Evolutionary conservation across 2,888 invertebrate species (phyloP).

Genomic region (Physocephala rufipes): DNA sequence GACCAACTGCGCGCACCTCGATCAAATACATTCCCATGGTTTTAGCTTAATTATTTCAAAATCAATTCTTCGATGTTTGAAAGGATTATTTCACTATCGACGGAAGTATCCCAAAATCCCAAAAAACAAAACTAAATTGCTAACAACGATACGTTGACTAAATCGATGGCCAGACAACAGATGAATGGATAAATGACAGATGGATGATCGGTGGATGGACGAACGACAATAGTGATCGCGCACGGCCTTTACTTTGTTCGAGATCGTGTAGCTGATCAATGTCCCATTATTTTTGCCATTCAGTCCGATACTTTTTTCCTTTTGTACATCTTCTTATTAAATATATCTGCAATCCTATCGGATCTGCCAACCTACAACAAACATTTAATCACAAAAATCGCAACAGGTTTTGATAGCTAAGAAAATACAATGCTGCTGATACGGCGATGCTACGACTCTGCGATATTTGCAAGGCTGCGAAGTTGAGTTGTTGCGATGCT

Average conservation of each 20-base stretch:
- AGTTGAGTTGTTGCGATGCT: too few species aligned
- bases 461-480: too few species aligned
- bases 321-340: too few species aligned
- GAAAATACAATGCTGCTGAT: background rate
- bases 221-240: background rate
- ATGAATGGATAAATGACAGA: background rate
- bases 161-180: too few species aligned
- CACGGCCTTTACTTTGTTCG: too few species aligned
- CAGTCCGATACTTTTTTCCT: too few species aligned
- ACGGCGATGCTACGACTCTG: background rate
- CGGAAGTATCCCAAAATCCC: background rate
- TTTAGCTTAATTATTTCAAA: background rate
- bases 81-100: background rate
- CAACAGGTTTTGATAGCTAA: slow-evolving; percentile 27
- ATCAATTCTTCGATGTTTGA: slow-evolving; percentile 1
- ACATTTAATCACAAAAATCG: background rate
- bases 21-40: slow-evolving; percentile 10
- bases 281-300: too few species aligned
- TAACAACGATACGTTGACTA: too few species aligned
- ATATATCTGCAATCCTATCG: too few species aligned
- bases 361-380: background rate
- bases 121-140: background rate
- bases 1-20: slow-evolving; percentile 12
- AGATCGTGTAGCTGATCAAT: too few species aligned
- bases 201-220: background rate